Base-by-base conservation (phyloP, 2,888 invertebrate species). In the Scrobipalpa costella region DNA sequence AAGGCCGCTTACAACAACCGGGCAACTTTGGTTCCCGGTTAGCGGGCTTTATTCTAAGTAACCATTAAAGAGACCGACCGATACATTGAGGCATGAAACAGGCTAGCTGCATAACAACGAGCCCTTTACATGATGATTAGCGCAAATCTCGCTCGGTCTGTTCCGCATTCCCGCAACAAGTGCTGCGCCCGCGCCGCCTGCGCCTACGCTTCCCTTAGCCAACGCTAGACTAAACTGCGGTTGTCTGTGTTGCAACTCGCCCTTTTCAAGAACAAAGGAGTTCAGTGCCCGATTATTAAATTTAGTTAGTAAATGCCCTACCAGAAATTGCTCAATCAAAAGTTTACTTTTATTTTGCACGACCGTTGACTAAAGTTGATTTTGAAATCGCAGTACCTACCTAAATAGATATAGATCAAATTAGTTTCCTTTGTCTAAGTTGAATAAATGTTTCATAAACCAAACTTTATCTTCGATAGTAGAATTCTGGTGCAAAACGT, bases 161-260 rank as follows among this genome's bases (percentile, higher is more conserved):
- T 86, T 84, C 86, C 86, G 86, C 86, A 85, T 86, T 86, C 87
- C 71, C 73, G 64, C 57, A 66, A 62, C 69, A 67, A 71, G 66
- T 69, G 59, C 67, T 71, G 66, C 64, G 67, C 73, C 71, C 65
- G 73, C 72, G 70, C 71, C n/a, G n/a, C n/a, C 67, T 71, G 66
- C 64, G 67, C 73, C 71, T 66, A 74, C 72, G 70, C 71, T 71
- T 71, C 60, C 44, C 59, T 44, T 49, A 49, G 47, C 55, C 52
- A 27, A 33, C 11, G 8, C 27, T 55, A 55, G 33, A 55, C 55
- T 34, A 55, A 55, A 55, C 55, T 33, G 27, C n/a, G 27, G 15
- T 55, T 15, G 9, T 11, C n/a, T 44, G 19, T 52, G 50, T 60
- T 27, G 33, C 44, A 55, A 57, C 21, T 57, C 49, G 64, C 62